Conservation (phyloP, 2,797 vertebrate genomes). For the Lycodopsis pacificus region DNA sequence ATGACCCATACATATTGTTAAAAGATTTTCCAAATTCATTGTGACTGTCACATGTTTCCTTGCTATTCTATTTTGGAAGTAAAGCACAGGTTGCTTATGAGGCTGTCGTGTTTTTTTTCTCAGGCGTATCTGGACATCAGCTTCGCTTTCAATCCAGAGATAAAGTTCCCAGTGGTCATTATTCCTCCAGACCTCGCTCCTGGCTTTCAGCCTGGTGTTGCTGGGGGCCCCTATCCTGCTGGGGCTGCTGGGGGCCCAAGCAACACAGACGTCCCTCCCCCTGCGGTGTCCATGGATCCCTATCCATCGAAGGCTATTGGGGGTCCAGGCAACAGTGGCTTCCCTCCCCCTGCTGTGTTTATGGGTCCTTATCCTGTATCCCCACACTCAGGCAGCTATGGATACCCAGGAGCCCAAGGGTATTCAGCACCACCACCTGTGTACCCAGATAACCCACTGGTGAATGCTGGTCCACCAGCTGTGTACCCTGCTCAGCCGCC, state of each 20-base stretch:
- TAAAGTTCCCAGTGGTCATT: conserved; percentile 68
- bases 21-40: neutral
- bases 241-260: conserved; percentile 36
- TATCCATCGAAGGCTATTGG: conserved; percentile 29
- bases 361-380: conserved; percentile 36
- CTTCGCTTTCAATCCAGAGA: conserved; percentile 71
- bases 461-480: conserved; percentile 11
- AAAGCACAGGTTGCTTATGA: conserved; percentile 6
- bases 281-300: conserved; percentile 1
- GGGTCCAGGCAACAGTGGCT: conserved; percentile 49
- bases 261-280: conserved; percentile 40
- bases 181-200: conserved; percentile 20
- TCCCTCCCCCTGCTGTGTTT: conserved; percentile 4
- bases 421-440: conserved; percentile 42
- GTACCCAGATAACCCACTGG: conserved; percentile 31
- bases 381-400: conserved; percentile 29
- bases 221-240: conserved; percentile 19
- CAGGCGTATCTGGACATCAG: conserved; percentile 80
- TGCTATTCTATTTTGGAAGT: neutral
- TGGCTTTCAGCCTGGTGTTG: neutral
- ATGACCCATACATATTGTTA: neutral
- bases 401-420: conserved; percentile 41
- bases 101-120: neutral
- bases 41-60: neutral
- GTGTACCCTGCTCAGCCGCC: conserved; percentile 28